Conservation (phyloP, 2,113 vertebrate species). For the Chitala chitala region DNA sequence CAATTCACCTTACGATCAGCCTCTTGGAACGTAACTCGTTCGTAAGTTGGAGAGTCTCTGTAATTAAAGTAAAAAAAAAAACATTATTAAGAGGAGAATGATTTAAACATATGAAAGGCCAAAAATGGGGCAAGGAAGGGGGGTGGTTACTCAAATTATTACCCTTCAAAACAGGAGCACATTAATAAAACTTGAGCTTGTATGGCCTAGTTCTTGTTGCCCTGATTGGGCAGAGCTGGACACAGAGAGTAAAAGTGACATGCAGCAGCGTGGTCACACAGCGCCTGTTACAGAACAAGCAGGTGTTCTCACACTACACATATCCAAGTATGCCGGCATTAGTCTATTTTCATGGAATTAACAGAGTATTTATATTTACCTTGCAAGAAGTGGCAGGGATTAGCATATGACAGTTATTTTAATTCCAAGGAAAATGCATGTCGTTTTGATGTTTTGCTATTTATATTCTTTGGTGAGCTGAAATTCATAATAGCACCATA, state of each 20-base stretch:
- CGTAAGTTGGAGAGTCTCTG: too few relatives aligned
- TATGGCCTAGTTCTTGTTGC: constrained; percentile 27
- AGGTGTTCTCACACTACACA: background rate
- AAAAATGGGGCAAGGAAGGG: too few relatives aligned
- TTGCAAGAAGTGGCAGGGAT: background rate
- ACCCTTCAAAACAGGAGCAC: constrained; percentile 1
- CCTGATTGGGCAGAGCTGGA: background rate
- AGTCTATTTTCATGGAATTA: constrained; percentile 14
- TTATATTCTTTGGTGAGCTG: background rate
- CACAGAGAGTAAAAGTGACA: background rate
- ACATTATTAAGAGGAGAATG: background rate
- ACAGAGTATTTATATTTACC: background rate
- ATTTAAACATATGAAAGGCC: background rate
- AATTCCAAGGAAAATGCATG: background rate
- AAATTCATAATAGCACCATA: background rate
- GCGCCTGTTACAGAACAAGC: background rate
- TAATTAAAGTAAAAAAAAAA: background rate
- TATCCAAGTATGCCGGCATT: background rate
- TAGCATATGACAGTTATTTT: background rate
- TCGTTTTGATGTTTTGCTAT: background rate
- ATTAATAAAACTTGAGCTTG: constrained; percentile 28
- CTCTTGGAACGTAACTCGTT: too few relatives aligned
- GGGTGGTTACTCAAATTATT: background rate
- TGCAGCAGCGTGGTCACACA: background rate
- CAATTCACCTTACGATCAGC: too few relatives aligned